Conservation (phyloP, 2,797 vertebrate species). For the Sarcophilus harrisii region DNA sequence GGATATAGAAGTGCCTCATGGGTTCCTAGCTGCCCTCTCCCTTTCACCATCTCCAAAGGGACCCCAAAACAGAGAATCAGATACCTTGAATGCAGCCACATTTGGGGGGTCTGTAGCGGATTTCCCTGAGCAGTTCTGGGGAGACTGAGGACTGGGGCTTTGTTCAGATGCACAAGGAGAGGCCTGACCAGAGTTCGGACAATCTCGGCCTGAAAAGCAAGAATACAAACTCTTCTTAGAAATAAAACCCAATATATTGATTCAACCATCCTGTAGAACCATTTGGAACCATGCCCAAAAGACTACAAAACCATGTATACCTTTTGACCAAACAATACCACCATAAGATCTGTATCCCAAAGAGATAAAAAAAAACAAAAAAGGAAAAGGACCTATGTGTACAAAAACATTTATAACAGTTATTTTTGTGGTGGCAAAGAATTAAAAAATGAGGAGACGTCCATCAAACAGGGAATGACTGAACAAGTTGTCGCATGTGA, state of each 20-base stretch:
- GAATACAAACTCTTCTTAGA: conserved; percentile 41
- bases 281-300: not conserved
- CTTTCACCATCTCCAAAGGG: not conserved
- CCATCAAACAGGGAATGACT: not conserved
- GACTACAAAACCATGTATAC: not conserved
- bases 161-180: conserved; percentile 92
- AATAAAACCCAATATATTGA: not conserved
- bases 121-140: conserved; percentile 90
- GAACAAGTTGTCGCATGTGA: not conserved
- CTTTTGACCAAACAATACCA: not conserved
- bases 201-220: conserved; percentile 85
- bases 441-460: not conserved
- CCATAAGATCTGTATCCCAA: not conserved
- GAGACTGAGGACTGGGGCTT: conserved; percentile 93
- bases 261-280: not conserved
- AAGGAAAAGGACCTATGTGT: not conserved
- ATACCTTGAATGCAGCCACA: conserved; percentile 82
- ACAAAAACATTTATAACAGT: not conserved
- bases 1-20: not conserved
- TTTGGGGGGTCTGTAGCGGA: conserved; percentile 86
- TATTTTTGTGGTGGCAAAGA: not conserved
- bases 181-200: conserved; percentile 89
- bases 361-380: not conserved
- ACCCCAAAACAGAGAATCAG: not conserved
- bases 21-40: not conserved